Percentiles rank a stretch among this genome's conserved stretches.
phyloP scores from a whole-genome alignment of 2,797 vertebrate species.

The Sparidentex hasta region DNA sequence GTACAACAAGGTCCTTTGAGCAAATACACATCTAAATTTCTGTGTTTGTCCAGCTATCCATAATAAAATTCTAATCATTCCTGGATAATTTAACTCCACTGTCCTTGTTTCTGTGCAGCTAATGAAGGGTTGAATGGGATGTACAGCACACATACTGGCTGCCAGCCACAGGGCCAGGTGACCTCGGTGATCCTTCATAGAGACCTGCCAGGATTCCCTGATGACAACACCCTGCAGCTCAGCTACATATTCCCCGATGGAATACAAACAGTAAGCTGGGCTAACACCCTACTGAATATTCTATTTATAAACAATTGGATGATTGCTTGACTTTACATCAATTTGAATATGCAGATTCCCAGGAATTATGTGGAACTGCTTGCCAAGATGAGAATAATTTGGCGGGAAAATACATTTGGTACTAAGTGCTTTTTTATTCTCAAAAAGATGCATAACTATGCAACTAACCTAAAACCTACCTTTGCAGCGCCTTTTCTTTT shows the following conservation, averaged over 20 bases:
- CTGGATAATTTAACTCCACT: not conserved
- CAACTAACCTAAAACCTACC: not conserved
- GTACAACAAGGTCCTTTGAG: slow-evolving; percentile 68
- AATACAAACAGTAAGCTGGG: slow-evolving; percentile 72
- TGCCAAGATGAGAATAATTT: not conserved
- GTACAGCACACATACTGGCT: not conserved
- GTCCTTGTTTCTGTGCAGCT: slow-evolving; percentile 54
- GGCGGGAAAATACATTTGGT: not conserved
- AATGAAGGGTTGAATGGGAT: slow-evolving; percentile 5
- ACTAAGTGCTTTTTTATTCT: not conserved
- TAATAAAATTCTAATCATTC: not conserved
- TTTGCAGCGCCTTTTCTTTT: not conserved
- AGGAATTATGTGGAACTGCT: not conserved
- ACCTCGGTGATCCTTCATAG: slow-evolving; percentile 63
- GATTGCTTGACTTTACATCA: not conserved
- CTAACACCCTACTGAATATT: not conserved
- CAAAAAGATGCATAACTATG: not conserved
- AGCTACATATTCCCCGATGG: slow-evolving; percentile 76
- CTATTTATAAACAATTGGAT: not conserved
- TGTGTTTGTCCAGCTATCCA: not conserved
- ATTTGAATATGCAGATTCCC: not conserved
- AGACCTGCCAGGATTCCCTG: slow-evolving; percentile 68
- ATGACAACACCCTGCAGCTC: slow-evolving; percentile 75
- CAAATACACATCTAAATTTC: not conserved
- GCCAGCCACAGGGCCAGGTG: slow-evolving; percentile 79